Evolutionary conservation across 2,113 vertebrate genomes (phyloP).

Genomic region (Gobiocypris rarus): DNA sequence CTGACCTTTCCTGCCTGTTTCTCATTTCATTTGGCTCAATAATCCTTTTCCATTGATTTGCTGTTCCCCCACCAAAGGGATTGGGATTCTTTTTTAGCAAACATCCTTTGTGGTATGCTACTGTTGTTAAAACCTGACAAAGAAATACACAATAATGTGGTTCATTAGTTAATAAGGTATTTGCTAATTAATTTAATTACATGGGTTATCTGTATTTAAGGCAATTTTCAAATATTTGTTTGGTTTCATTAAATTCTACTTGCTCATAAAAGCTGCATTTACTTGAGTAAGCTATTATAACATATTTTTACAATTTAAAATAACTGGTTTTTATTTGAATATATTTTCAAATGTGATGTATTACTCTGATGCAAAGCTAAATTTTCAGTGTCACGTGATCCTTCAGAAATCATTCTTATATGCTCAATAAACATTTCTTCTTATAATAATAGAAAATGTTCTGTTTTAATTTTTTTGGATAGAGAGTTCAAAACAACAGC

Average conservation of each 20-base stretch:
- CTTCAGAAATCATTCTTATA: neutral
- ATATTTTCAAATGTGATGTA: no score
- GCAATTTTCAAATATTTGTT: no score
- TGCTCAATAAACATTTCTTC: neutral
- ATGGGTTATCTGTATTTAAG: no score
- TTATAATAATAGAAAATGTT: no score
- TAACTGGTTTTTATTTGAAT: no score
- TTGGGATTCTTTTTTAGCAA: neutral
- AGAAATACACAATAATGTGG: neutral
- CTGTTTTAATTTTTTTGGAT: no score
- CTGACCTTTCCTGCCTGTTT: constrained; percentile 11
- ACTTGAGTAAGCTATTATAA: neutral
- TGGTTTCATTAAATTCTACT: no score
- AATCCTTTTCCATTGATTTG: constrained; percentile 39
- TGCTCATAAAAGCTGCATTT: neutral
- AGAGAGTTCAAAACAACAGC: neutral
- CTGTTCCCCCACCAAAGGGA: neutral
- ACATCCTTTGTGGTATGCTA: neutral
- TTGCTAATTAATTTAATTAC: no score
- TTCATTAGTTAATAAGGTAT: no score
- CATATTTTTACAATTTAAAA: neutral
- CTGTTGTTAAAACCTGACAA: neutral
- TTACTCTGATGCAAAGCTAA: neutral
- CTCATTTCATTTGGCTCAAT: constrained; percentile 62
- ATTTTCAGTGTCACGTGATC: neutral